A percentile compares a stretch with the other conserved stretches of the same genome.
These are phyloP conservation scores for Callionymus lyra DNA, from an alignment of 2,113 vertebrate genomes.

Conservation along the genomic window DNA sequence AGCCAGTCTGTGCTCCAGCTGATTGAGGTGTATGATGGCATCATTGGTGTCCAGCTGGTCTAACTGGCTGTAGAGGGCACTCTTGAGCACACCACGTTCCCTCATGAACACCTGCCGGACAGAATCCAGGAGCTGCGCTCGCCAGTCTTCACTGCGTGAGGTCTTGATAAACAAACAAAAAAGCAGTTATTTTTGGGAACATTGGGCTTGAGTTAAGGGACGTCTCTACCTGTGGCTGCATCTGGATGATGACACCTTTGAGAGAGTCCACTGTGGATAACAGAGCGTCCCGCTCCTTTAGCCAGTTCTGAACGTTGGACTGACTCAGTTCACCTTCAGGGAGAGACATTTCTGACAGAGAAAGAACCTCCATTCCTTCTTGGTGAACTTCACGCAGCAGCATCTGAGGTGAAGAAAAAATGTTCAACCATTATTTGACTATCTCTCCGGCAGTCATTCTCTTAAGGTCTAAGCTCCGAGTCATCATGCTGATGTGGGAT, in stretches of 20 bases:
- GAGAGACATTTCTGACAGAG: slow-evolving; percentile 76
- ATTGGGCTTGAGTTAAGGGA: too few relatives aligned
- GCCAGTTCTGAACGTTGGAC: slow-evolving; percentile 62
- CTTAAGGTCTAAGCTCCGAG: too few relatives aligned
- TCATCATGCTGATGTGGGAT: too few relatives aligned
- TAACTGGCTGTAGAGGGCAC: slow-evolving; percentile 71
- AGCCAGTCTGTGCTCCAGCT: slow-evolving; percentile 74
- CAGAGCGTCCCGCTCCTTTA: slow-evolving; percentile 76
- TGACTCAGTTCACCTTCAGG: slow-evolving; percentile 58
- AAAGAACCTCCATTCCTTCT: slow-evolving; percentile 89
- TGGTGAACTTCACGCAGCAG: slow-evolving; percentile 86
- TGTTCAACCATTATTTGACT: neutral
- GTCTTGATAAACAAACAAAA: slow-evolving; percentile 15
- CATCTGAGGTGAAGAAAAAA: slow-evolving; percentile 56
- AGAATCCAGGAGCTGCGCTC: slow-evolving; percentile 76
- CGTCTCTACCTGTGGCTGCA: slow-evolving; percentile 76
- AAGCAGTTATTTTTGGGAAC: too few relatives aligned
- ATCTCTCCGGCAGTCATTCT: too few relatives aligned
- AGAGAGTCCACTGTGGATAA: slow-evolving; percentile 77
- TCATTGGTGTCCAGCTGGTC: slow-evolving; percentile 72
- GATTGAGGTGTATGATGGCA: slow-evolving; percentile 67
- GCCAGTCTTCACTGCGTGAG: slow-evolving; percentile 73
- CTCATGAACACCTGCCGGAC: slow-evolving; percentile 75
- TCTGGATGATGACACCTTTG: slow-evolving; percentile 77
- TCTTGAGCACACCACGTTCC: slow-evolving; percentile 74